Evolutionary conservation across 1,140 invertebrate genomes (phyloP).

Genomic region (Tetragonula clypearis): DNA sequence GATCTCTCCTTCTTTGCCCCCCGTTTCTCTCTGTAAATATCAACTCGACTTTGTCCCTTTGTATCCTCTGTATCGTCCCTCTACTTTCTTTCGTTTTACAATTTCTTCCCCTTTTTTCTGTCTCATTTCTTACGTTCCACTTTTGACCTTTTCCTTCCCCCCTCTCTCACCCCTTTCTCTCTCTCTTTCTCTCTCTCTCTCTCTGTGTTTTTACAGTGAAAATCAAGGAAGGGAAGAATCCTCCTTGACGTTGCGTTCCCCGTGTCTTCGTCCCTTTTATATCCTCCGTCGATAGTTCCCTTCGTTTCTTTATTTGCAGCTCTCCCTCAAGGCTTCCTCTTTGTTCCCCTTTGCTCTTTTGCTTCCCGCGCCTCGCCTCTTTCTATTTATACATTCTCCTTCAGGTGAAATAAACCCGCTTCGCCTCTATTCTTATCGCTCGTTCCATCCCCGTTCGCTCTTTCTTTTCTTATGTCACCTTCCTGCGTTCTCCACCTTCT

Average conservation of each 20-base stretch:
- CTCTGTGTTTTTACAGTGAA: neutral
- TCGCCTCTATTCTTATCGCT: constrained; percentile 13
- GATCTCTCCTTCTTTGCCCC: neutral
- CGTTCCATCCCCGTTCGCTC: too few species aligned
- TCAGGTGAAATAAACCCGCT: constrained; percentile 13
- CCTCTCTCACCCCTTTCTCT: neutral
- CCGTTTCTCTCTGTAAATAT: neutral
- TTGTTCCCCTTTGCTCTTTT: constrained; percentile 4
- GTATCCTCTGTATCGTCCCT: neutral
- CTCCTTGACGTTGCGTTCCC: neutral
- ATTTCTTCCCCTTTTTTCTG: neutral
- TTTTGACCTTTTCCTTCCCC: neutral
- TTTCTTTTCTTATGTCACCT: neutral
- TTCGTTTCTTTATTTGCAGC: constrained; percentile 2
- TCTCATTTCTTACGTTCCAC: neutral
- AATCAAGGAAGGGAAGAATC: neutral
- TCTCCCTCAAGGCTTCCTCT: neutral
- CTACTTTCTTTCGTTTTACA: too few species aligned
- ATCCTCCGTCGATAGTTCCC: neutral
- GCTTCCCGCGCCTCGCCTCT: neutral
- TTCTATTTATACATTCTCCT: neutral
- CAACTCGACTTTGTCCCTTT: neutral
- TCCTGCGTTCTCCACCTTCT: neutral
- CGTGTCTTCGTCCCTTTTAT: neutral
- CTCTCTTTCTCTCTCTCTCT: neutral